phyloP scores from a whole-genome alignment of 1,140 invertebrate species.

The Lucilia cuprina region DNA sequence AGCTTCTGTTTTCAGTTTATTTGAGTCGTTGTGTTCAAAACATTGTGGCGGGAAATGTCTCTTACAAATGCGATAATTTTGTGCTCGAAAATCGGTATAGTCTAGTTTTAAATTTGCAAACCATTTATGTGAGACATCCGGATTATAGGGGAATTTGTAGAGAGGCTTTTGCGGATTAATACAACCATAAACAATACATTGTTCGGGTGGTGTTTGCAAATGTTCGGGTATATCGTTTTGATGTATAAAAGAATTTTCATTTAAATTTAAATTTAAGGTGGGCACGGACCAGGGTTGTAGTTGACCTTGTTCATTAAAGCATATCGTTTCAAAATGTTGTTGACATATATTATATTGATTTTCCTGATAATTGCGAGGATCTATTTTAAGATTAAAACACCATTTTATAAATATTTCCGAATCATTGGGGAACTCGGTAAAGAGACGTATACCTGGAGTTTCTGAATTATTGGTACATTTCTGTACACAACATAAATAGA shows the following conservation, averaged over 20 bases:
- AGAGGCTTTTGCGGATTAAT: slow-evolving; percentile 35
- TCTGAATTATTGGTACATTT: slow-evolving; percentile 1
- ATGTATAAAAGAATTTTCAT: slow-evolving; percentile 17
- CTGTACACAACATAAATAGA: not conserved
- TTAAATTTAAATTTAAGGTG: slow-evolving; percentile 45
- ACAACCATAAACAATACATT: slow-evolving; percentile 28
- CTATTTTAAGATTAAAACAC: slow-evolving; percentile 48
- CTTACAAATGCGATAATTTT: slow-evolving; percentile 47
- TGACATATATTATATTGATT: slow-evolving; percentile 55
- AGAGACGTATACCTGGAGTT: slow-evolving; percentile 48
- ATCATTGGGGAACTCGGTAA: slow-evolving; percentile 50
- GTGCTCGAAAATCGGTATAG: slow-evolving; percentile 44
- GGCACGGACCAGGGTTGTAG: slow-evolving; percentile 56
- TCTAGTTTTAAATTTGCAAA: slow-evolving; percentile 47
- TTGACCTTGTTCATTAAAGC: not conserved
- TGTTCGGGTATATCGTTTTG: not conserved
- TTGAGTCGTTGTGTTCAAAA: not conserved
- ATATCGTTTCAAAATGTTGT: slow-evolving; percentile 45
- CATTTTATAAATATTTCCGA: slow-evolving; percentile 57
- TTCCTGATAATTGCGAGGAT: slow-evolving; percentile 51
- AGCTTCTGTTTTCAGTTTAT: slow-evolving; percentile 42
- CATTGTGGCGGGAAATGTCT: slow-evolving; percentile 16
- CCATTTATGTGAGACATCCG: slow-evolving; percentile 50
- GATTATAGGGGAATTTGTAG: slow-evolving; percentile 45
- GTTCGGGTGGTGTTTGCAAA: not conserved